These are phyloP conservation scores for Hapalemur alaotrensis DNA, from an alignment of 2,797 vertebrate genomes.

Conservation along the genomic window DNA sequence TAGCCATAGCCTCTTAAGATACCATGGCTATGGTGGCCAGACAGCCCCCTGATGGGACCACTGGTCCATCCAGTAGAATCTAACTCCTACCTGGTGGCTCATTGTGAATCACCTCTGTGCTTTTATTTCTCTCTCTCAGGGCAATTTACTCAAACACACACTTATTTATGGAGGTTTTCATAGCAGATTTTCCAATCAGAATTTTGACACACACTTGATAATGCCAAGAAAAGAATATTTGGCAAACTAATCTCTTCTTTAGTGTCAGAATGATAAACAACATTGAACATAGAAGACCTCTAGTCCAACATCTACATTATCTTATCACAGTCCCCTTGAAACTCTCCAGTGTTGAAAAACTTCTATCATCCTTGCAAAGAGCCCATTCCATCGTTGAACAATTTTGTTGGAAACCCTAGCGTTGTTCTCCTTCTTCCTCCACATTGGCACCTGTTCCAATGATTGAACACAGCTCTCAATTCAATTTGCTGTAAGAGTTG, in stretches of 20 bases:
- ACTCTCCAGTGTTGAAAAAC: not conserved
- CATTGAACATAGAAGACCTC: not conserved
- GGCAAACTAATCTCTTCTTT: constrained; percentile 3
- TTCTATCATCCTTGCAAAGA: constrained; percentile 17
- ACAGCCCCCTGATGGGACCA: not conserved
- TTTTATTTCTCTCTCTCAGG: not conserved
- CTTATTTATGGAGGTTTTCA: too few species aligned
- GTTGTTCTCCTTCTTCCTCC: not conserved
- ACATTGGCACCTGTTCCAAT: not conserved
- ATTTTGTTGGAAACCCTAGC: not conserved
- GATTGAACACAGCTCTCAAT: not conserved
- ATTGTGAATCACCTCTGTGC: not conserved
- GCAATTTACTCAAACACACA: constrained; percentile 1
- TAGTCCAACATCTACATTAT: not conserved
- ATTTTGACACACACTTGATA: not conserved
- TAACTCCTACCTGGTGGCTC: not conserved
- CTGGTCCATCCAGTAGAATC: not conserved
- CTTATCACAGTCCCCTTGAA: constrained; percentile 1
- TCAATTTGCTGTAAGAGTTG: not conserved
- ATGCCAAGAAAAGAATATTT: not conserved
- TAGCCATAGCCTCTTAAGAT: not conserved
- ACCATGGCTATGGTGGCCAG: not conserved
- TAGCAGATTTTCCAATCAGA: too few species aligned
- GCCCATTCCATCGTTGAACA: not conserved
- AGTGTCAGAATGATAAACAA: constrained; percentile 34